These are phyloP conservation scores for Streptopelia turtur DNA, from an alignment of 2,797 vertebrate genomes.

Conservation along the genomic window DNA sequence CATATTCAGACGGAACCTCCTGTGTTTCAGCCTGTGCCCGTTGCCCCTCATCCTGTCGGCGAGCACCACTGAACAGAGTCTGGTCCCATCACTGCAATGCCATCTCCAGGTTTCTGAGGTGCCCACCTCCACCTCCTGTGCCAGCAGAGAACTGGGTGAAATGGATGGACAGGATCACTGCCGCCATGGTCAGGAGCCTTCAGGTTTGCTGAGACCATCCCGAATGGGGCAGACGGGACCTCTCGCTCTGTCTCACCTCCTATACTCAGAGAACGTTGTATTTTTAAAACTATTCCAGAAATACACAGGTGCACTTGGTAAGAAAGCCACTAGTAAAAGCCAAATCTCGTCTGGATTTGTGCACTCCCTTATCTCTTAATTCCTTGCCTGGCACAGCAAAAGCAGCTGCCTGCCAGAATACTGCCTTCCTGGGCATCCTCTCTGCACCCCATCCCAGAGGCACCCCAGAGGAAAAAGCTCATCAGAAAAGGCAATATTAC, in stretches of 20 bases:
- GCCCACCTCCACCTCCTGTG: accelerated
- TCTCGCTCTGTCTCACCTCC: not conserved
- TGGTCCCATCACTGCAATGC: no score
- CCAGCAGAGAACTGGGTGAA: not conserved
- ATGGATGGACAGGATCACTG: not conserved
- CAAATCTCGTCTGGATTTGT: not conserved
- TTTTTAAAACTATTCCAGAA: not conserved
- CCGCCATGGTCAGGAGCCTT: not conserved
- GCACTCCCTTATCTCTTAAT: not conserved
- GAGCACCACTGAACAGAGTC: no score
- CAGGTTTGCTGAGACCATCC: not conserved
- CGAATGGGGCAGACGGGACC: not conserved
- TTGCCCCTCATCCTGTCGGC: no score
- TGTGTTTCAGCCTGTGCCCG: no score
- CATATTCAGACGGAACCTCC: no score
- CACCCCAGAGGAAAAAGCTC: not conserved
- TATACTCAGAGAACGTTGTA: accelerated
- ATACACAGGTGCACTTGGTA: not conserved
- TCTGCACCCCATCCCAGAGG: not conserved
- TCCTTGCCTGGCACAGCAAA: not conserved
- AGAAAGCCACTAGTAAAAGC: not conserved
- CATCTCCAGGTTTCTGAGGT: not conserved
- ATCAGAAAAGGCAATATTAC: not conserved
- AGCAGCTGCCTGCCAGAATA: not conserved
- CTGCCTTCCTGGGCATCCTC: not conserved